Conservation (phyloP, 2,888 invertebrate species). For the Gibbula magus region DNA sequence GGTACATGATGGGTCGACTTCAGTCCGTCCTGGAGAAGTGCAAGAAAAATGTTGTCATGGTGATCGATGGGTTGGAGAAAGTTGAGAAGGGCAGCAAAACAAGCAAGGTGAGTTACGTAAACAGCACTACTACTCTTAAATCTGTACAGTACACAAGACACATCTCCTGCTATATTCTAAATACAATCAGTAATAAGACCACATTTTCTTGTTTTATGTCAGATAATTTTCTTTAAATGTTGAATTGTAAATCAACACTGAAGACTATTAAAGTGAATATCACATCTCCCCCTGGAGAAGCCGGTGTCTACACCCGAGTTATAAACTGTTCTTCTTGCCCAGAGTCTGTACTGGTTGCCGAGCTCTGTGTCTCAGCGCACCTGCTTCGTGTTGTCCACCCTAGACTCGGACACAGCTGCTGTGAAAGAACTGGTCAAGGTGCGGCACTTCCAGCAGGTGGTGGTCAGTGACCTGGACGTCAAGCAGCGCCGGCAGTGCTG, state of each 20-base stretch:
- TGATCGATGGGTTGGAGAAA: constrained; percentile 60
- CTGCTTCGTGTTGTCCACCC: constrained; percentile 45
- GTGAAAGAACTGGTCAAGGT: constrained; percentile 39
- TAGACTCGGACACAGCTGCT: constrained; percentile 34
- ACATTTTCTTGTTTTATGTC: no score
- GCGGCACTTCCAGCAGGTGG: constrained; percentile 41
- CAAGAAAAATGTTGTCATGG: constrained; percentile 46
- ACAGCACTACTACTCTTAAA: neutral
- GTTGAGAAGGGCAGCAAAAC: constrained; percentile 46
- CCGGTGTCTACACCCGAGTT: no score
- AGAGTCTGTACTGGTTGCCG: constrained; percentile 55
- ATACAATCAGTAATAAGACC: no score
- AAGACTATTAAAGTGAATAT: no score
- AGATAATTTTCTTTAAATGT: no score
- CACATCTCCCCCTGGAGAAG: no score
- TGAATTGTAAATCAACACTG: no score
- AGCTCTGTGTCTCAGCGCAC: constrained; percentile 40
- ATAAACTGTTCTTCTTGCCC: neutral
- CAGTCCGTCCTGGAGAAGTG: constrained; percentile 29
- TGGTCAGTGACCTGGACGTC: constrained; percentile 36
- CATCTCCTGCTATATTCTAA: no score
- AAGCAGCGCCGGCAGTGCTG: constrained; percentile 42
- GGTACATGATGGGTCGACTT: neutral
- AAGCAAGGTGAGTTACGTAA: constrained; percentile 52
- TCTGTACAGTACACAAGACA: neutral